Percentiles rank a stretch among this genome's conserved stretches.
phyloP scores from a whole-genome alignment of 2,113 vertebrate genomes.

The Nettapus auritus region DNA sequence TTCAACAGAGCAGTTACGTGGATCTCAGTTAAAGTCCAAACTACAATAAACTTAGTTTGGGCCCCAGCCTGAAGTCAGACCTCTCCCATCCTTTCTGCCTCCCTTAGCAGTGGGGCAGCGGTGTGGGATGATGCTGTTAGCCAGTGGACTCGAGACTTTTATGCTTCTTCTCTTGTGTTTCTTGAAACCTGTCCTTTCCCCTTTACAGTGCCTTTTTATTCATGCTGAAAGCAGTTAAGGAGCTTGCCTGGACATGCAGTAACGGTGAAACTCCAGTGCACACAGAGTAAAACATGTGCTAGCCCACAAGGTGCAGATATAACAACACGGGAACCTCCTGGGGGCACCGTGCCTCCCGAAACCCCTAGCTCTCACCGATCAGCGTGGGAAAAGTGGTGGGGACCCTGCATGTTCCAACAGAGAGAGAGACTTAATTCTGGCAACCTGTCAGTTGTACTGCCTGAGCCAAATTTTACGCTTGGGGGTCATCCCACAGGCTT shows the following conservation, averaged over 20 bases:
- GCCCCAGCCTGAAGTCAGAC: neutral
- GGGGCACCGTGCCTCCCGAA: constrained; percentile 57
- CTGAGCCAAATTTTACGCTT: neutral
- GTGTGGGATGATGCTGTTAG: neutral
- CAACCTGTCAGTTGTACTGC: neutral
- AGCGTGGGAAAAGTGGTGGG: constrained; percentile 56
- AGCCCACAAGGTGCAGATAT: constrained; percentile 54
- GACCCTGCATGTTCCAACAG: constrained; percentile 60
- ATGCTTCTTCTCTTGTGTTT: neutral
- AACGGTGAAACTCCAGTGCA: constrained; percentile 20
- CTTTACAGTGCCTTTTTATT: neutral
- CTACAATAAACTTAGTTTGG: neutral
- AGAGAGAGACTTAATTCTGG: neutral
- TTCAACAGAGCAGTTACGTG: neutral
- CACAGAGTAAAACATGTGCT: constrained; percentile 38
- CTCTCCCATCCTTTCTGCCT: neutral
- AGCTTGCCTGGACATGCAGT: constrained; percentile 60
- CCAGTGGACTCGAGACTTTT: neutral
- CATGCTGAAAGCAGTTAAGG: neutral
- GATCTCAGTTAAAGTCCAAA: neutral
- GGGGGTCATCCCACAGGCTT: neutral
- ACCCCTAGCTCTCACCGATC: constrained; percentile 17
- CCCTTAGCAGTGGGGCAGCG: neutral
- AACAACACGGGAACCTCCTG: constrained; percentile 41
- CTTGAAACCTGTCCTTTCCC: constrained; percentile 38